A percentile compares a stretch with the other conserved stretches of the same genome.
These are phyloP conservation scores for Oenanthe oenanthe DNA, from an alignment of 2,113 vertebrate genomes.

Conservation along the genomic window DNA sequence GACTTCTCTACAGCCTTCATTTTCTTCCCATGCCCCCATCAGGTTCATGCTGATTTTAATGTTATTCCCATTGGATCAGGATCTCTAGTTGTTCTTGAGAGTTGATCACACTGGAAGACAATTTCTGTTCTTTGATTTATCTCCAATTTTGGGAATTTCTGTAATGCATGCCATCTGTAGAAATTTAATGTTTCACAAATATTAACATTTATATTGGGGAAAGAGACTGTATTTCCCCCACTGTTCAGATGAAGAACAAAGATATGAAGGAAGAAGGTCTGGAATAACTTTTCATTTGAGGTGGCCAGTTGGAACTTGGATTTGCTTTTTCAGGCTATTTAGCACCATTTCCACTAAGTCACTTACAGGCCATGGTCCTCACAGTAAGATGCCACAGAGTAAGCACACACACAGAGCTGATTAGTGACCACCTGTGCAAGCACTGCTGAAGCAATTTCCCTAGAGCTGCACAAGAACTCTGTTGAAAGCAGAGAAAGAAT, in stretches of 20 bases:
- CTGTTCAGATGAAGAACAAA: background rate
- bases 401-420: background rate
- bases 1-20: background rate
- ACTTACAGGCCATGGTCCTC: background rate
- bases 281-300: background rate
- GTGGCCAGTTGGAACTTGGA: background rate
- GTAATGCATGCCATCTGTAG: background rate
- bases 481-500: background rate
- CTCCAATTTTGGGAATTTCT: background rate
- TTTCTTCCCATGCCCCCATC: background rate
- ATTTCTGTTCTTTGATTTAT: background rate
- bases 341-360: background rate
- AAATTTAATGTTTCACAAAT: background rate
- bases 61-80: background rate
- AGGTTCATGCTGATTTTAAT: background rate
- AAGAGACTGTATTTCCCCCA: background rate
- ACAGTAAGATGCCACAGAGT: background rate
- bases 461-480: background rate
- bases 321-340: constrained; percentile 3
- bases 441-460: background rate
- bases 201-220: background rate
- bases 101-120: background rate
- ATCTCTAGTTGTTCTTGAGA: background rate
- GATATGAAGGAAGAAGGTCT: background rate
- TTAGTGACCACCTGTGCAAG: background rate